Conservation (phyloP, 1,140 invertebrate genomes). For the Calliopsis andreniformis region DNA sequence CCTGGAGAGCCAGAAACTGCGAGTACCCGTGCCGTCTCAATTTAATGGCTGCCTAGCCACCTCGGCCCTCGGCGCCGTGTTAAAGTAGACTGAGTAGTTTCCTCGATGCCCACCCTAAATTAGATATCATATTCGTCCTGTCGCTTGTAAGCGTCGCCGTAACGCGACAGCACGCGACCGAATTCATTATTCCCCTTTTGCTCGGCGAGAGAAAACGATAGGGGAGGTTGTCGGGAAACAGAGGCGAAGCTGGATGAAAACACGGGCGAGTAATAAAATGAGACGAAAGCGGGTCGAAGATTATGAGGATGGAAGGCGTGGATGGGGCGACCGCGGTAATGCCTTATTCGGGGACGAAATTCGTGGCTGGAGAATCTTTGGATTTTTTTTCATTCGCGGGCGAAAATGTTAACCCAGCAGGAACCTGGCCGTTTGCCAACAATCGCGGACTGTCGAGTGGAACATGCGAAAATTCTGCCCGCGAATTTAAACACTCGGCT, state of each 20-base stretch:
- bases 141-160: constrained; percentile 22
- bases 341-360: constrained; percentile 29
- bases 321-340: neutral
- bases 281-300: constrained; percentile 26
- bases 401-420: constrained; percentile 72
- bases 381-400: constrained; percentile 17
- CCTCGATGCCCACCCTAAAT: constrained; percentile 34
- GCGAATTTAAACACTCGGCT: constrained; percentile 56
- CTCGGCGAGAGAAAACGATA: neutral
- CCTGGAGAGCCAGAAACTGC: constrained; percentile 50
- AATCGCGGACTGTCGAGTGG: constrained; percentile 53
- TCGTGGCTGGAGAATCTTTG: constrained; percentile 16
- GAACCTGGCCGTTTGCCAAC: constrained; percentile 69
- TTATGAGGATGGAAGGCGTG: constrained; percentile 18
- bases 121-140: constrained; percentile 53
- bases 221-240: neutral
- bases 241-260: neutral
- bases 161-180: constrained; percentile 24
- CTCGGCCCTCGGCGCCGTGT: constrained; percentile 32
- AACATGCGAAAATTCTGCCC: constrained; percentile 46
- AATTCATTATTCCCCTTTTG: constrained; percentile 40
- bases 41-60: constrained; percentile 49
- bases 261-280: neutral
- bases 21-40: constrained; percentile 41
- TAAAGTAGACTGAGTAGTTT: constrained; percentile 37